Evolutionary conservation across 2,797 vertebrate species (phyloP).

Genomic region (Chloroceryle amazona): DNA sequence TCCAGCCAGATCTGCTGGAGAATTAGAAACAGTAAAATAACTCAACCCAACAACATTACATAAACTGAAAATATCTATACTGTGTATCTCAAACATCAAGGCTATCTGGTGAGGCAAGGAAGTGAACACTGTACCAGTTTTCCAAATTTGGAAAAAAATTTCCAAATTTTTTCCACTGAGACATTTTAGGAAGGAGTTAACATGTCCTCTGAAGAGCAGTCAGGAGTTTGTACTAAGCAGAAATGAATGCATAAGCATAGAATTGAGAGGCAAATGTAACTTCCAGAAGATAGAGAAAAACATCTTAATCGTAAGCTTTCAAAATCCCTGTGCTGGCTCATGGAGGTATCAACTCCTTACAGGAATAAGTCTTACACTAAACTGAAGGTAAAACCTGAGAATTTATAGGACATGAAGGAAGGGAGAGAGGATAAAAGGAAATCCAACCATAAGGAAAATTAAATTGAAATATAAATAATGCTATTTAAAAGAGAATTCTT

Average conservation of each 20-base stretch:
- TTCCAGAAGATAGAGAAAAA: background rate
- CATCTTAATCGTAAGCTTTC: background rate
- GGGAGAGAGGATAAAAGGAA: slow-evolving; percentile 15
- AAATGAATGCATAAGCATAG: background rate
- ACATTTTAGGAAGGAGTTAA: background rate
- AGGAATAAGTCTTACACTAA: background rate
- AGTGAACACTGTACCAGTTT: background rate
- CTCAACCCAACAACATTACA: background rate
- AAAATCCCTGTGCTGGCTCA: background rate
- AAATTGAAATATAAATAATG: slow-evolving; percentile 22
- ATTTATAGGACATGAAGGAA: slow-evolving; percentile 14
- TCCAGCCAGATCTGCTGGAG: background rate
- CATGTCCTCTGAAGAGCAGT: background rate
- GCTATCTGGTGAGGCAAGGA: background rate
- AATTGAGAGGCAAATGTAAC: background rate
- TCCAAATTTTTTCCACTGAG: background rate
- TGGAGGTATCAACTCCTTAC: background rate
- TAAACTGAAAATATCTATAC: background rate
- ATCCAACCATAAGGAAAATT: background rate
- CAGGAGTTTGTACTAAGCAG: background rate
- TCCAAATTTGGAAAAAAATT: background rate
- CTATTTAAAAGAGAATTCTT: background rate
- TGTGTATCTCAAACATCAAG: background rate
- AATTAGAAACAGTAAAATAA: background rate
- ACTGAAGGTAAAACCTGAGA: slow-evolving; percentile 3